phyloP scores from a whole-genome alignment of 2,113 vertebrate genomes.

The Callocephalon fimbriatum region DNA sequence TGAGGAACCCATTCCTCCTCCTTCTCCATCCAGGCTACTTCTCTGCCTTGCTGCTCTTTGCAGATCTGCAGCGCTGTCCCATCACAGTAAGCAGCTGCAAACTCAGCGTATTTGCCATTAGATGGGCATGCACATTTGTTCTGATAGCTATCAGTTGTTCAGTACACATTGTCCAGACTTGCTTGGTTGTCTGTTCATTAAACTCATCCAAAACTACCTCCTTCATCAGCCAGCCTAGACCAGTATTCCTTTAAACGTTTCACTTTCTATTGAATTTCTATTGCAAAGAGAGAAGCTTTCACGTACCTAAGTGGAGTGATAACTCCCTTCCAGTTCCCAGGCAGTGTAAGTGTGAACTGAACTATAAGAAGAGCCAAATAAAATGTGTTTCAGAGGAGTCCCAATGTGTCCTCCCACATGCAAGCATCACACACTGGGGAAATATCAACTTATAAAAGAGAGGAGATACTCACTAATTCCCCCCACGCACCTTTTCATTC shows the following conservation, averaged over 20 bases:
- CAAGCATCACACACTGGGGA: neutral
- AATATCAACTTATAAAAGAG: neutral
- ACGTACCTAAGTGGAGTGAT: neutral
- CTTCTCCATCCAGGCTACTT: neutral
- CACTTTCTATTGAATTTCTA: conserved; percentile 13
- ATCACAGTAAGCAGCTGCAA: neutral
- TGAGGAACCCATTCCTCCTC: neutral
- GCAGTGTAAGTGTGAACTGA: neutral
- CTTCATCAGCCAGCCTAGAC: conserved; percentile 3
- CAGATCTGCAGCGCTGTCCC: neutral
- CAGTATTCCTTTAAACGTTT: conserved; percentile 29
- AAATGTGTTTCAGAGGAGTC: neutral
- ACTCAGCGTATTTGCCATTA: neutral
- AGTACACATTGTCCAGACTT: neutral
- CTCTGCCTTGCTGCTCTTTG: neutral
- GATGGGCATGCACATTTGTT: neutral
- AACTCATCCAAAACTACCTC: neutral
- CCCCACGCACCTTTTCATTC: neutral
- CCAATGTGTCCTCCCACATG: neutral
- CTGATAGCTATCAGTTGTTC: neutral
- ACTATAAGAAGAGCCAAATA: neutral
- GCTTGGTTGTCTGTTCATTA: neutral
- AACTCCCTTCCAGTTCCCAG: neutral
- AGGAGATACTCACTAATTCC: neutral
- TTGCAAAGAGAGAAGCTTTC: neutral